These are phyloP conservation scores for Odontamblyopus rebecca DNA, from an alignment of 2,797 vertebrate species.

Conservation along the genomic window DNA sequence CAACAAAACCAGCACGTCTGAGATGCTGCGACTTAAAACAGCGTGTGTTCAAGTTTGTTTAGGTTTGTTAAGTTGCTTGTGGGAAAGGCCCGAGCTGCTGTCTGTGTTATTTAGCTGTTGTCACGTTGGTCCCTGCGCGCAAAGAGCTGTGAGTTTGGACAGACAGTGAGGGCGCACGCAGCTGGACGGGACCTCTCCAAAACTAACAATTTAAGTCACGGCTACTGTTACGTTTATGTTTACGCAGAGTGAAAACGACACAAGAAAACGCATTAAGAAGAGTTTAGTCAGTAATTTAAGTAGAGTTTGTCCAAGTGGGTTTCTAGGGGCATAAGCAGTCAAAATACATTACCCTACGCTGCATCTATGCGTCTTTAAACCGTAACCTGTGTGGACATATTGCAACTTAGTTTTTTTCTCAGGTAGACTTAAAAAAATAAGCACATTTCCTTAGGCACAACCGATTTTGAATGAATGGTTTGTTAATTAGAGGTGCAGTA, in stretches of 20 bases:
- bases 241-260: neutral
- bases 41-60: neutral
- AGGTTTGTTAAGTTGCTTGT: neutral
- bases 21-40: neutral
- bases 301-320: neutral
- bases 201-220: neutral
- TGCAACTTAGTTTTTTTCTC: too few relatives aligned
- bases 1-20: neutral
- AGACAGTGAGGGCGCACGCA: neutral
- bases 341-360: too few relatives aligned
- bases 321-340: neutral
- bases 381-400: too few relatives aligned
- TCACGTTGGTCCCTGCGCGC: neutral
- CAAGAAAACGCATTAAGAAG: neutral
- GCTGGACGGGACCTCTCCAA: slow-evolving; percentile 4
- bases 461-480: neutral
- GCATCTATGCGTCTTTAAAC: too few relatives aligned
- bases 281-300: neutral
- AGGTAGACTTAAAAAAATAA: too few relatives aligned
- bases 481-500: neutral
- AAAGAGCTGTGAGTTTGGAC: neutral
- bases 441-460: neutral
- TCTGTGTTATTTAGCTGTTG: neutral
- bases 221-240: slow-evolving; percentile 3
- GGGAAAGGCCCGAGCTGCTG: neutral